These are phyloP conservation scores for Megaceryle maxima DNA, from an alignment of 2,113 vertebrate genomes.

Conservation along the genomic window DNA sequence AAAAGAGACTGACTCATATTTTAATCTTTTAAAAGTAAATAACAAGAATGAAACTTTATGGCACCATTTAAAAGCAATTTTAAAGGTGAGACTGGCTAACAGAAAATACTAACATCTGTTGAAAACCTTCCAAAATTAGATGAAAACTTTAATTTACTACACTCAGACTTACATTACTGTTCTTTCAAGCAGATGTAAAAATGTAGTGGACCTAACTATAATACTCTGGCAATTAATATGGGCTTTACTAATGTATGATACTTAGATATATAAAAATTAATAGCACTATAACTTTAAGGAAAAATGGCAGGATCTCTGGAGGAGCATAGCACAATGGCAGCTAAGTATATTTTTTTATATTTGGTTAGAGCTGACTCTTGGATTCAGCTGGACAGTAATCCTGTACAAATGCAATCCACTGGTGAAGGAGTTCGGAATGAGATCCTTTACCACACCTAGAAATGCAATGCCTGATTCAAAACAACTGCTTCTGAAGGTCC, in stretches of 20 bases:
- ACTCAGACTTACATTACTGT: background rate
- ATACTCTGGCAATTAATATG: background rate
- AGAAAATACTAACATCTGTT: background rate
- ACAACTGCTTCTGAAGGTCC: background rate
- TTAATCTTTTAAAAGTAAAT: conserved; percentile 12
- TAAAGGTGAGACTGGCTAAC: background rate
- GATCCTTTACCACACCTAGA: background rate
- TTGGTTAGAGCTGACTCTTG: background rate
- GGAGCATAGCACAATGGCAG: background rate
- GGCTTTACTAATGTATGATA: background rate
- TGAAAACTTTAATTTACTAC: background rate
- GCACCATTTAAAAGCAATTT: background rate
- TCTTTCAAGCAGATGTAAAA: background rate
- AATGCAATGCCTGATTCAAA: background rate
- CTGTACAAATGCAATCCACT: background rate
- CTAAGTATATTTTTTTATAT: background rate
- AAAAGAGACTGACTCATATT: conserved; percentile 10
- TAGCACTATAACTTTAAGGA: background rate
- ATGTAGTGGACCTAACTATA: background rate
- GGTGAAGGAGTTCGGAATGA: background rate
- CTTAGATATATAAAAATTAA: conserved; percentile 4
- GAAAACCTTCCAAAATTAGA: background rate
- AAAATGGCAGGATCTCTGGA: background rate
- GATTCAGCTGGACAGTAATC: background rate
- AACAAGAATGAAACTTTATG: background rate